Conservation (phyloP, 1,140 invertebrate genomes). For the Drosophila athabasca region DNA sequence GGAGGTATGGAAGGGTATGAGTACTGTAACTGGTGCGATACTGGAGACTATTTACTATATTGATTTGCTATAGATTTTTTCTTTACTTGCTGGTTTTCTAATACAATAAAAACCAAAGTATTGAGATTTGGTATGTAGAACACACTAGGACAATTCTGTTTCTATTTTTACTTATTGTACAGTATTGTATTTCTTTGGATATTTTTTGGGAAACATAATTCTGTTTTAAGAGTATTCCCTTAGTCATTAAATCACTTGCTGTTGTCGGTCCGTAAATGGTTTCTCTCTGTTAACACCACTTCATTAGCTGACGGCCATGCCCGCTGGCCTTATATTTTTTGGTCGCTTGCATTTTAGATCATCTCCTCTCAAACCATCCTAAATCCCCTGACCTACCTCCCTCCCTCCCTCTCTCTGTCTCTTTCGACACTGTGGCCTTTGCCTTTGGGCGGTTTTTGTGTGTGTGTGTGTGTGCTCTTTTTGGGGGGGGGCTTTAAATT, state of each 20-base stretch:
- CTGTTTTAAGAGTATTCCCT: no score
- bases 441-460: slow-evolving; percentile 26
- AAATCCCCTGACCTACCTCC: background rate
- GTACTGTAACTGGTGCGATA: no score
- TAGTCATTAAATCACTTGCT: background rate
- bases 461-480: slow-evolving; percentile 19
- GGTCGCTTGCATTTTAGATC: slow-evolving; percentile 47
- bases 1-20: no score
- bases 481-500: slow-evolving; percentile 51
- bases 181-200: no score
- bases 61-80: no score
- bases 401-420: background rate
- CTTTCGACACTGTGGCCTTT: slow-evolving; percentile 11
- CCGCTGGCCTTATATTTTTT: slow-evolving; percentile 32
- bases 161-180: no score
- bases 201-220: no score
- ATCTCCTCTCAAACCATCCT: slow-evolving; percentile 10
- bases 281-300: slow-evolving; percentile 26
- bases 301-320: slow-evolving; percentile 39
- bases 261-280: slow-evolving; percentile 12
- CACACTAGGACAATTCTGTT: no score
- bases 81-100: no score
- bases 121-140: no score
- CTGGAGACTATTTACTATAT: no score
- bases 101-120: no score